Conservation (phyloP, 2,113 vertebrate species). For the Bombycilla garrulus region DNA sequence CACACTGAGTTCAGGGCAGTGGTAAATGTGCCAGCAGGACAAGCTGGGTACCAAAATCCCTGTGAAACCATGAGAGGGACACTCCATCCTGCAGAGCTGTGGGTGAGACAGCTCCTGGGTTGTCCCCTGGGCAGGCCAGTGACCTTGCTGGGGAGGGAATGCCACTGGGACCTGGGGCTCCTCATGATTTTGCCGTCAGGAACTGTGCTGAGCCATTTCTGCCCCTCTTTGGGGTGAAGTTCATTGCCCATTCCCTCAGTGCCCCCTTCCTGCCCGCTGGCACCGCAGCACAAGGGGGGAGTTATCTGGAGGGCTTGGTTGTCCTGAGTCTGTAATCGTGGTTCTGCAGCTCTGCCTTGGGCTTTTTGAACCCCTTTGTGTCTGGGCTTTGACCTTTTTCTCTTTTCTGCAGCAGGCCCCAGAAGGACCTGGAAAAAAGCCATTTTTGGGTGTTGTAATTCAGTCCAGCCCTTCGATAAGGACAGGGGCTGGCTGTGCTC, state of each 20-base stretch:
- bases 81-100: background rate
- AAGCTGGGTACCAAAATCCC: background rate
- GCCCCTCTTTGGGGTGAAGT: background rate
- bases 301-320: background rate
- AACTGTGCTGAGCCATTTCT: background rate
- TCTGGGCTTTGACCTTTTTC: background rate
- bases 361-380: background rate
- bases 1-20: accelerated
- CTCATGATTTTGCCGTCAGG: background rate
- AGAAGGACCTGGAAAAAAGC: background rate
- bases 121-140: background rate
- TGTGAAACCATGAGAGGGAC: accelerated
- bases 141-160: background rate
- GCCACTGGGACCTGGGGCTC: accelerated
- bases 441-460: background rate
- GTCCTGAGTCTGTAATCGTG: background rate
- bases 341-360: background rate
- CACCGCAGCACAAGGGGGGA: accelerated
- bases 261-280: accelerated
- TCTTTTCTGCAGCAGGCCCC: background rate
- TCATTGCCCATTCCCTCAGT: background rate
- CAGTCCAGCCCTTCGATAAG: background rate
- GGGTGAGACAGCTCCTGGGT: background rate
- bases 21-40: background rate
- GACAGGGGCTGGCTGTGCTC: background rate